Conservation (phyloP, 53 echinoderm and acorn worm genomes). For the Apostichopus leukothele region DNA sequence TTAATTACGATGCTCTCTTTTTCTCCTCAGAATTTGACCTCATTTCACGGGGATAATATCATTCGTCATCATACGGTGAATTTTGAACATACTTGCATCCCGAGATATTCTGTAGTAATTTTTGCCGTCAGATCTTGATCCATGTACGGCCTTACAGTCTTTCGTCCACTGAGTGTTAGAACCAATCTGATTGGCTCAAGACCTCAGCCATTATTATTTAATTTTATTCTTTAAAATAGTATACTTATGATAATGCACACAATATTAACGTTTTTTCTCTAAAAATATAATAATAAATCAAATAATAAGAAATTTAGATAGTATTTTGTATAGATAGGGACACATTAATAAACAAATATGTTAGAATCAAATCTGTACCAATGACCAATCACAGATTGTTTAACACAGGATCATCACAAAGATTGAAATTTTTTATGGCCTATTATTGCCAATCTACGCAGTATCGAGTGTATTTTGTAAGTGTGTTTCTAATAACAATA, state of each 20-base stretch:
- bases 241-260: too few species aligned
- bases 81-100: neutral
- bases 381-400: neutral
- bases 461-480: neutral
- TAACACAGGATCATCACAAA: neutral
- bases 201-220: neutral
- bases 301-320: too few species aligned
- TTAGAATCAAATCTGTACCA: neutral
- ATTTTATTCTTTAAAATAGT: neutral
- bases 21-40: neutral
- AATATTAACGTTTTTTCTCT: too few species aligned
- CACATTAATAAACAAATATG: neutral
- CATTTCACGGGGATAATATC: neutral
- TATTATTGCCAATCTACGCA: neutral
- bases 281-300: too few species aligned
- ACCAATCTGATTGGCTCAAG: neutral
- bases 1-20: neutral
- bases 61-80: too few species aligned
- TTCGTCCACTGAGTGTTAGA: neutral
- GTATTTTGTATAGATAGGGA: too few species aligned
- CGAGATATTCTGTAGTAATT: neutral
- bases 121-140: slow-evolving; percentile 21
- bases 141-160: neutral
- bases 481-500: too few species aligned
- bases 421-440: neutral